phyloP scores from a whole-genome alignment of 2,797 vertebrate species.

The Coregonus ussuriensis region DNA sequence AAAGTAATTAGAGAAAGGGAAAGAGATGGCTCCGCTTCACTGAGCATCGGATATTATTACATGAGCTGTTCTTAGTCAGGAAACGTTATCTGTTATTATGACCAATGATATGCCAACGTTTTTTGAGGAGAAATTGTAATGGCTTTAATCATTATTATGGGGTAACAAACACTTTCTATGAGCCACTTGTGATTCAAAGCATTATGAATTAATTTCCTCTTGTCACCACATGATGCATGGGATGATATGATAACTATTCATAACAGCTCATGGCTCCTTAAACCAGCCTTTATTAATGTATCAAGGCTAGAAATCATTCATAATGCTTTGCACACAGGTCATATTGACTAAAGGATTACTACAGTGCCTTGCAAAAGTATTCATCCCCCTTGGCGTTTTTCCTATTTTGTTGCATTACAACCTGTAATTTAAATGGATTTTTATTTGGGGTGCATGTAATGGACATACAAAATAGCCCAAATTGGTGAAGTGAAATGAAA shows the following conservation, averaged over 20 bases:
- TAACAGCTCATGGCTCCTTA: not conserved
- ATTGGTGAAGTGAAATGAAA: no score
- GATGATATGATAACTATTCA: not conserved
- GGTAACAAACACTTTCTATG: not conserved
- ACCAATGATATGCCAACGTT: not conserved
- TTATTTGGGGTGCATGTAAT: no score
- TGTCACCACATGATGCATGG: not conserved
- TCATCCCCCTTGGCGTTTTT: no score
- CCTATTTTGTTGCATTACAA: no score
- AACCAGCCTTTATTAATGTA: not conserved
- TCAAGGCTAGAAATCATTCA: not conserved
- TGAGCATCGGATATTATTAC: not conserved
- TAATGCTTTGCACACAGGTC: no score
- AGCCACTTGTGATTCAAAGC: not conserved
- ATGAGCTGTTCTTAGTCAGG: not conserved
- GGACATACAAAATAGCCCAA: no score
- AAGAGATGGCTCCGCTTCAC: not conserved
- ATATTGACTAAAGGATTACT: no score
- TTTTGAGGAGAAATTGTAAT: not conserved
- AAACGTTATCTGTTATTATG: not conserved
- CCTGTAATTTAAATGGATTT: no score
- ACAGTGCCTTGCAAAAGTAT: no score
- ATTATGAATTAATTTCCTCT: not conserved
- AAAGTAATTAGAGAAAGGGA: conserved; percentile 19
- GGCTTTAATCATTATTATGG: not conserved